Evolutionary conservation across 2,797 vertebrate genomes (phyloP).

Genomic region (Anguilla obscura): DNA sequence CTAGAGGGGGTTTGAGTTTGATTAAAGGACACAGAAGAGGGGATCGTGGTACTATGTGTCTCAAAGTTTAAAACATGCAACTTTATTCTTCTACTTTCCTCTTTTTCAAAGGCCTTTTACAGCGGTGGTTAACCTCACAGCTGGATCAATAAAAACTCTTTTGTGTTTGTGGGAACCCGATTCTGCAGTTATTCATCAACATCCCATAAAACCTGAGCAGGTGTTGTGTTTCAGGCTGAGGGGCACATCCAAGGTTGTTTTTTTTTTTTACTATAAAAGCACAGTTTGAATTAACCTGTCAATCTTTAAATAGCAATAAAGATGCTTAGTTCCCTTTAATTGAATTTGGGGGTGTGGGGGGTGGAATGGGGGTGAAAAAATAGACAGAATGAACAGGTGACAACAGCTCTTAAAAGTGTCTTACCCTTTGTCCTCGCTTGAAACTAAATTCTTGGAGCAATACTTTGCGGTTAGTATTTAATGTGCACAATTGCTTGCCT

Average conservation of each 20-base stretch:
- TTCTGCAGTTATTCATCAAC: slow-evolving; percentile 38
- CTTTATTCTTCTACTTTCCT: background rate
- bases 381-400: slow-evolving; percentile 17
- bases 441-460: slow-evolving; percentile 6
- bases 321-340: background rate
- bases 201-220: slow-evolving; percentile 36
- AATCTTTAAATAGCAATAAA: slow-evolving; percentile 18
- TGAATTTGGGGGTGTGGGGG: background rate
- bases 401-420: slow-evolving; percentile 1
- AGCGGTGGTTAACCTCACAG: background rate
- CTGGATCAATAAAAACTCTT: slow-evolving; percentile 36
- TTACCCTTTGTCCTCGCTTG: background rate
- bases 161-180: slow-evolving; percentile 38
- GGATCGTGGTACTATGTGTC: background rate
- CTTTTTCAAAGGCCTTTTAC: background rate
- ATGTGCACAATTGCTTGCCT: background rate
- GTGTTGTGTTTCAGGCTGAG: slow-evolving; percentile 31
- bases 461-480: background rate
- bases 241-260: slow-evolving; percentile 15
- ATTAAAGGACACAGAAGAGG: background rate
- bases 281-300: slow-evolving; percentile 22
- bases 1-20: background rate
- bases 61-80: background rate
- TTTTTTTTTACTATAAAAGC: slow-evolving; percentile 14
- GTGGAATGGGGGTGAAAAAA: background rate